A percentile compares a stretch with the other conserved stretches of the same genome.
These are phyloP conservation scores for Leptinotarsa tumamoca DNA, from an alignment of 2,888 invertebrate species.

Conservation along the genomic window DNA sequence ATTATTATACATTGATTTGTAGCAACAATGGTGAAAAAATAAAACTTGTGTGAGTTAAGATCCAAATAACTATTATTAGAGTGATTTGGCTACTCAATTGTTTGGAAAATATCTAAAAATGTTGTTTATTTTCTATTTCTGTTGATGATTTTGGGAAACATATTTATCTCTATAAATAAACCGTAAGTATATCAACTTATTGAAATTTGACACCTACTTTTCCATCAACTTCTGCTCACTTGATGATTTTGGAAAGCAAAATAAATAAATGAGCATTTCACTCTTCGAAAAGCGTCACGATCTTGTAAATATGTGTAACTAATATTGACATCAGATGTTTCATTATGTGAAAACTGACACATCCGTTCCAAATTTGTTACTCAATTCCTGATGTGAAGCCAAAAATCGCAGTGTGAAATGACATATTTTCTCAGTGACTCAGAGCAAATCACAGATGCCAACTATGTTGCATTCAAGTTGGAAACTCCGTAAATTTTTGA, in stretches of 20 bases:
- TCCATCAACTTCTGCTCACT: neutral
- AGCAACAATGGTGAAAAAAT: too few relatives aligned
- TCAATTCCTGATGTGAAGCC: conserved; percentile 11
- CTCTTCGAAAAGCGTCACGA: neutral
- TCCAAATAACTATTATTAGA: too few relatives aligned
- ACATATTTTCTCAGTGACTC: conserved; percentile 12
- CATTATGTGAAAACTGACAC: neutral
- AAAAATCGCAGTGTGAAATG: neutral
- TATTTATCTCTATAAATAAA: too few relatives aligned
- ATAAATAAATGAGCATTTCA: neutral
- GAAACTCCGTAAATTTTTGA: neutral
- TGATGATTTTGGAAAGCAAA: neutral
- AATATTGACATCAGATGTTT: conserved; percentile 11
- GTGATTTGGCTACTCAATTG: too few relatives aligned
- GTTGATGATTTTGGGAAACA: too few relatives aligned
- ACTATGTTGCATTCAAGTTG: neutral
- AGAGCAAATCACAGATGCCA: neutral
- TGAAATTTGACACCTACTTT: too few relatives aligned
- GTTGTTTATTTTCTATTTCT: too few relatives aligned
- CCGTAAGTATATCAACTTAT: too few relatives aligned
- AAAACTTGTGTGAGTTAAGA: too few relatives aligned
- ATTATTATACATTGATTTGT: too few relatives aligned
- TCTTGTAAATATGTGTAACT: neutral
- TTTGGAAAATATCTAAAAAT: too few relatives aligned
- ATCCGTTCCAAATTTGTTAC: neutral